Evolutionary conservation across 37 sponge, comb jelly and placozoan species (phyloP).

Genomic region (Geodia barretti): DNA sequence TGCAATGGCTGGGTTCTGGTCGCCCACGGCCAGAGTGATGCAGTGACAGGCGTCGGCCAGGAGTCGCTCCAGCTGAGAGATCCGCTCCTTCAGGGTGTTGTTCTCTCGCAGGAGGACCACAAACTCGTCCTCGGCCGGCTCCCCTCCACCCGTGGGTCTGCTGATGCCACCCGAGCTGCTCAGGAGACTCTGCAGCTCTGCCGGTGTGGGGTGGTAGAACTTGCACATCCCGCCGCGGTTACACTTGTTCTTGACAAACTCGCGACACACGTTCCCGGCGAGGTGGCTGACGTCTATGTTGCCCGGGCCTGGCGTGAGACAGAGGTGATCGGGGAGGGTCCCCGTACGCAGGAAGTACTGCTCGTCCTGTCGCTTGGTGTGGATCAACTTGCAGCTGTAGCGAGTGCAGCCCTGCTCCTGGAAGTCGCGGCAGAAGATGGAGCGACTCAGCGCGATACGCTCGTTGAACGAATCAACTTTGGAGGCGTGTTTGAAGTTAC

Average conservation of each 20-base stretch:
- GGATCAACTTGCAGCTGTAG: slow-evolving; percentile 50
- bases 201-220: slow-evolving; percentile 58
- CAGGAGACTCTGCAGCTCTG: slow-evolving; percentile 32
- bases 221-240: slow-evolving; percentile 29
- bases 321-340: slow-evolving; percentile 40
- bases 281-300: slow-evolving; percentile 11
- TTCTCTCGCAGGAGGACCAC: slow-evolving; percentile 31
- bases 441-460: slow-evolving; percentile 49
- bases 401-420: slow-evolving; percentile 54
- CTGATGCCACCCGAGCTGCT: slow-evolving; percentile 5
- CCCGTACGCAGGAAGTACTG: slow-evolving; percentile 57
- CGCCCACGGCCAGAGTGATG: slow-evolving; percentile 69
- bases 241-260: slow-evolving; percentile 57
- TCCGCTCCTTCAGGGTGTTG: slow-evolving; percentile 34
- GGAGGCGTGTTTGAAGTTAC: slow-evolving; percentile 46
- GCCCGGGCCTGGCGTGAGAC: not conserved
- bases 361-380: slow-evolving; percentile 48
- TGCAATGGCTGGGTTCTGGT: slow-evolving; percentile 58
- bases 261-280: slow-evolving; percentile 58
- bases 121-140: not conserved
- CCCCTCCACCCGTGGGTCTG: not conserved
- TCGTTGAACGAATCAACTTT: slow-evolving; percentile 35
- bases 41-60: slow-evolving; percentile 72
- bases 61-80: slow-evolving; percentile 55
- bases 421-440: slow-evolving; percentile 65